Base-by-base conservation (phyloP, 2,888 invertebrate species). In the Cephus sareptanus region DNA sequence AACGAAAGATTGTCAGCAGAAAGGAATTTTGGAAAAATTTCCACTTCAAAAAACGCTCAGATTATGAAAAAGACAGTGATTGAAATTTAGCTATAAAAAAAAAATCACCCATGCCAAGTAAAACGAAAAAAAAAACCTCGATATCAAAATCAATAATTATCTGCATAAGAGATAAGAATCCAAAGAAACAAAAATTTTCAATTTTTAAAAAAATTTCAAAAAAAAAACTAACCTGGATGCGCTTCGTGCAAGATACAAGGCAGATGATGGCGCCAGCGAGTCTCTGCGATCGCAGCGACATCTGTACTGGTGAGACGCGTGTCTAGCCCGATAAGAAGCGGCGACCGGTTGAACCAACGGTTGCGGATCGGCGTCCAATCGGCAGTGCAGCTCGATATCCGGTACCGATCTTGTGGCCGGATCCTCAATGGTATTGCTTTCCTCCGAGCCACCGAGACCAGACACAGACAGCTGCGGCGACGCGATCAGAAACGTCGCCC, bases 331-430 rank as follows among this genome's bases (percentile, higher is more conserved):
- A 35, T 74, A 79, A 73, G 79, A 79, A 74, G 76, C 77, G 34
- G 75, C 76, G n/a, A 69, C 56, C 1, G 77, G 77, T n/a, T 73
- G 33, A 12, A 77, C 79, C 73, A 85, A 91, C 88, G 84, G 92
- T 85, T 89, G 92, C 85, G 85, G 82, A 73, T 93, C 93, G 85
- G 92, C 87, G 84, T 93, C 93, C 77, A 94, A 93, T 77, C 95
- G 93, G 91, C 96, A 96, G 92, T 96, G 96, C 85, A 96, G 92
- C 92, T 96, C 96, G 90, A 96, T 95, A 91, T 96, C 96, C 74
- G 96, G 96, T 83, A 96, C 96, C 83, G 96, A 96, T 90, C 96
- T 93, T 13, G 96, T 94, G 73, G 95, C 94, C 86, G 93, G 94
- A 85, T 95, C 95, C 89, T 95, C 95, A 71, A 94, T 94, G 6